Base-by-base conservation (phyloP, 2,797 vertebrate genomes). In the Anas bahamensis region DNA sequence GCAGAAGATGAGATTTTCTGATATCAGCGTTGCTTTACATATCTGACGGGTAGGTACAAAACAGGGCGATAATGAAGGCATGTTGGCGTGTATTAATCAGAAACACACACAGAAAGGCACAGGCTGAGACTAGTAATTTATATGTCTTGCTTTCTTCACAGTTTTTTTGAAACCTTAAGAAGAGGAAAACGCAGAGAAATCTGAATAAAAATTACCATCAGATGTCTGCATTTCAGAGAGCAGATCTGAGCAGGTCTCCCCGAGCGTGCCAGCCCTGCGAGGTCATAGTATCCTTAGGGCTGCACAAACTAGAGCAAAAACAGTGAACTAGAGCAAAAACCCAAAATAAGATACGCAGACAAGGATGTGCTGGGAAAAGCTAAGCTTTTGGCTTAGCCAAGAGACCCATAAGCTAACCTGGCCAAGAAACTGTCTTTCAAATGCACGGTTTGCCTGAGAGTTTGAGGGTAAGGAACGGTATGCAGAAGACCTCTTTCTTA, bases 81-180 rank as follows among this genome's bases (percentile, higher is more conserved):
- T 63, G 72, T 89, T 89, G 79, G 84, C n/a, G 7, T 69, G 79
- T 85, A 42, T 83, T 95, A 87, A 94, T 85, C 90, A 88, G 90
- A 87, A 94, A 66, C 1, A 7, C 71, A 79, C 35, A 53, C 2
- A 4, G 75, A 93, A 89, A 93, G 72, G 82, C 69, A 52, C 79
- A 89, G 88, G 59, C 56, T 94, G 72, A 93, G 84, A 83, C 86
- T 87, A 46, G 88, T 72, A 75, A 92, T 89, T 95, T 83, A 29
- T 83, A 56, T 65, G 70, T 93, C 88, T 95, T n/a, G 12, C 48
- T 93, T 71, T 89, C 63, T 90, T 94, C 73, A 65, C 14, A 42
- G 21, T 18, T 52, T 52, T 65, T 76, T 59, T 73, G 5, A 81
- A 93, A 50, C 26, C 37, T 81, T 29, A 39, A 42, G 56, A 85